A percentile compares a stretch with the other conserved stretches of the same genome.
Conservation (phyloP, 2,113 vertebrate genomes). For the Nycticebus coucang region DNA sequence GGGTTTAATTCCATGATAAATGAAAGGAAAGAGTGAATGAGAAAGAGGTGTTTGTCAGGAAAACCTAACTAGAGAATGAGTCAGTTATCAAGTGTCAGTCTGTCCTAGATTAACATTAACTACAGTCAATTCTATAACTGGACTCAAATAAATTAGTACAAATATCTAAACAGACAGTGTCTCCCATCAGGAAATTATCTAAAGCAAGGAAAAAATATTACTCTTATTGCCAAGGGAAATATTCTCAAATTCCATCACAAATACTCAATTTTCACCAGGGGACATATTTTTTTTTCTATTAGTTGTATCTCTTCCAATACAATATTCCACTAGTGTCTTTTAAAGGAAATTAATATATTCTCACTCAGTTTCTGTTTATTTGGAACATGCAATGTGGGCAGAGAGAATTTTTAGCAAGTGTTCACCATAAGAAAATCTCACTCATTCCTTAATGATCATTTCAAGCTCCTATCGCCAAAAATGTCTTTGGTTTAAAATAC, state of each 20-base stretch:
- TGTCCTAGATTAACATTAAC: not conserved
- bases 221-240: constrained; percentile 71
- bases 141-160: constrained; percentile 49
- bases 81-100: not conserved
- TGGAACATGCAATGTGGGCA: constrained; percentile 17
- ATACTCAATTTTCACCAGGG: constrained; percentile 23
- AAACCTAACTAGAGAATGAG: not conserved
- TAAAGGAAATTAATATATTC: constrained; percentile 60
- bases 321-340: constrained; percentile 44
- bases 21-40: not conserved
- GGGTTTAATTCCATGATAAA: not conserved
- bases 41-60: not conserved
- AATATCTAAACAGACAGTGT: constrained; percentile 16
- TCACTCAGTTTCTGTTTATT: constrained; percentile 59
- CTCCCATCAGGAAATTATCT: constrained; percentile 57
- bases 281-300: constrained; percentile 40
- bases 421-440: constrained; percentile 53
- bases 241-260: constrained; percentile 52
- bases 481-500: not conserved
- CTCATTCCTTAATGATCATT: not conserved
- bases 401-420: constrained; percentile 41
- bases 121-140: constrained; percentile 2
- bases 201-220: constrained; percentile 60
- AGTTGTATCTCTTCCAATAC: constrained; percentile 54
- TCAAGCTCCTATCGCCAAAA: not conserved